These are phyloP conservation scores for Myzus persicae DNA, from an alignment of 1,140 invertebrate species.

Conservation along the genomic window DNA sequence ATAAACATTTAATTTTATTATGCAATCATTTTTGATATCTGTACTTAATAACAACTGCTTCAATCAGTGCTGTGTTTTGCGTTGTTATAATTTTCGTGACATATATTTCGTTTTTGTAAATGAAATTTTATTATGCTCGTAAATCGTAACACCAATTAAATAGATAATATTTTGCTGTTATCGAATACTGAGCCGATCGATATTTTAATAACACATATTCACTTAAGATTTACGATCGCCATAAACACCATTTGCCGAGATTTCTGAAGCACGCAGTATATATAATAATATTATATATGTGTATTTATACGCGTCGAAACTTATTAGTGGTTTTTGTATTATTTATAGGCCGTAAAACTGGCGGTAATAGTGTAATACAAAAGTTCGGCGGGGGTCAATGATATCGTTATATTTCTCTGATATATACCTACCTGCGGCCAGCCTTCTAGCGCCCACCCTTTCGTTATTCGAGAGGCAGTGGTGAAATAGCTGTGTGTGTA, in stretches of 20 bases:
- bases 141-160: background rate
- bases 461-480: background rate
- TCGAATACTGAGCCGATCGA: background rate
- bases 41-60: background rate
- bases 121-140: background rate
- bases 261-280: background rate
- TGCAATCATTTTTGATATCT: background rate
- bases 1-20: background rate
- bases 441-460: background rate
- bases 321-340: slow-evolving; percentile 32
- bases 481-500: background rate
- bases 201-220: slow-evolving; percentile 12
- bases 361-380: background rate
- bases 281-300: background rate
- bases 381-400: slow-evolving; percentile 2
- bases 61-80: background rate
- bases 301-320: background rate
- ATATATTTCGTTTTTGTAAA: background rate
- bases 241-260: background rate
- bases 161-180: background rate
- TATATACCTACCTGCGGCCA: background rate
- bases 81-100: background rate
- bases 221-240: background rate
- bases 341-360: slow-evolving; percentile 26
- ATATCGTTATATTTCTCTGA: background rate